Evolutionary conservation across 2,888 invertebrate genomes (phyloP).

Genomic region (Synergus gifuensis): DNA sequence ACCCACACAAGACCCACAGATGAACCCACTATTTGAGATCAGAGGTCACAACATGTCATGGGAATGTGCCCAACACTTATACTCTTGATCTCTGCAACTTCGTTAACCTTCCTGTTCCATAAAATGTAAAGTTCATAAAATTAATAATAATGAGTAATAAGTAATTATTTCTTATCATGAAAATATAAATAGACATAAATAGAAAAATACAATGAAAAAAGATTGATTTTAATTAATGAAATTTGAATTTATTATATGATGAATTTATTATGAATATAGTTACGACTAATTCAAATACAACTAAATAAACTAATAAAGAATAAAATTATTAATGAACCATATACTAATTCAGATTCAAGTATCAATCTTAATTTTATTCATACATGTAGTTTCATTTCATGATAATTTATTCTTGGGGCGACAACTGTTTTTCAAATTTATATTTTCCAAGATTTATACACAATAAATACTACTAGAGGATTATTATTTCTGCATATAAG

Average conservation of each 20-base stretch:
- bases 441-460: too few species aligned
- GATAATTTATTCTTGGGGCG: too few species aligned
- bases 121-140: not conserved
- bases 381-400: too few species aligned
- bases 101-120: conserved; percentile 31
- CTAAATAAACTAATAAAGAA: not conserved
- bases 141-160: not conserved
- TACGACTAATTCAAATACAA: not conserved
- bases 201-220: not conserved
- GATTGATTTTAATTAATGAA: not conserved
- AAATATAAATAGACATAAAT: not conserved
- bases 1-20: conserved; percentile 40
- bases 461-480: too few species aligned
- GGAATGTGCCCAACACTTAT: conserved; percentile 54
- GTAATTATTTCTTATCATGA: not conserved
- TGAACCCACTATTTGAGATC: conserved; percentile 50
- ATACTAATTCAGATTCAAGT: too few species aligned
- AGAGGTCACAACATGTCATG: conserved; percentile 63
- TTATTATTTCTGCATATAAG: too few species aligned
- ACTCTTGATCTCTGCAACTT: conserved; percentile 19
- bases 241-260: too few species aligned
- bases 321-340: too few species aligned
- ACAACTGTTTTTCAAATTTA: too few species aligned
- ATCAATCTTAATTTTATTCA: too few species aligned
- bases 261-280: not conserved